Evolutionary conservation across 2,797 vertebrate genomes (phyloP), one percentile per base, ranked within the genome.

Genomic region (Rhynchonycteris naso): DNA sequence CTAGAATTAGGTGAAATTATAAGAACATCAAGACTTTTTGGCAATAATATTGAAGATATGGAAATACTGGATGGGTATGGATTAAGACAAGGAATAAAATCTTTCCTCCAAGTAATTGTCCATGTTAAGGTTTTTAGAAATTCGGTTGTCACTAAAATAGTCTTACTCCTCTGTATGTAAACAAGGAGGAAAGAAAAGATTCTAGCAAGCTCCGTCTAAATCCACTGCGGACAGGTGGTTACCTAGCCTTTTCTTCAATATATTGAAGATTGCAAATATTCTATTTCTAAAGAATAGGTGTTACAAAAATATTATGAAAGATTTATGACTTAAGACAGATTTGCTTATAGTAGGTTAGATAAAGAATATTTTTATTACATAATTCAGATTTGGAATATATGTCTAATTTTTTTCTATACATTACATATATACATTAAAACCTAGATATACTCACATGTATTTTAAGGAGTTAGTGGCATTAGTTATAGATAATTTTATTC

Each of bases 261-360:
- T 35, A 74, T 35, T 88, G 33, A n/a, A 84, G 28, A 74, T 95
- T 89, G 47, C 4, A 91, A 91, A 84, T 78, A 85, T 56, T 85
- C 33, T 33, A 38, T 5, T 10, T 84, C 47, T 9, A 52, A 90
- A 88, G 12, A 26, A 2, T 56, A 81, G 10, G 1, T 81, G 18
- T 72, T 88, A 71, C 7, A 50, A 94, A 87, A 95, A 61, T 90
- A 66, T 43, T 33, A 2, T 30, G 21, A 58, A 79, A 89, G 8
- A 72, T 56, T 82, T 87, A 50, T 52, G 24, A 24, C 26, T 87
- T 74, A 28, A 91, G 52, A 69, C 88, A 5, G 30, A 86, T 81
- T 78, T 78, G 12, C 28, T 38, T 79, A 14, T 35, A 30, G 4
- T 58, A 71, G 21, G 4, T 56, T 79, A 86, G 19, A 86, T 19